Base-by-base conservation (phyloP, 2,113 vertebrate genomes). In the Scomber colias region DNA sequence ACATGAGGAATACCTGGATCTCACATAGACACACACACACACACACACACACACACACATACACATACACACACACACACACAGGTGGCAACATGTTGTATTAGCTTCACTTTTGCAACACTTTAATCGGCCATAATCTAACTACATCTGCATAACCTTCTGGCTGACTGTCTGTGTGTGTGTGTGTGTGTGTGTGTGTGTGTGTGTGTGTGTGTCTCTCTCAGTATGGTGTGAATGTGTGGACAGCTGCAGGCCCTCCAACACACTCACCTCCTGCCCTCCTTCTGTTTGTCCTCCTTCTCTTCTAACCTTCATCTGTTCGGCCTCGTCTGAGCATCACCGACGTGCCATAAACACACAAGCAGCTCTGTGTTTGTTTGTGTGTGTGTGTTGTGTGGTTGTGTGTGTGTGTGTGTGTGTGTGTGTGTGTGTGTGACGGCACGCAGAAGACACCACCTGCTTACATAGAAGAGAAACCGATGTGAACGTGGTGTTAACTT, bases 201-300 rank as follows among this genome's bases (percentile, higher is more conserved):
- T 40, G 45, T 65, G 61, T 63, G 21, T 59, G 57, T 30, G 44
- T 50, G 68, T 64, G 3, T 51, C 13, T 67, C 51, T 87, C 48
- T 40, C 84, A 67, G 56, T 68, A 11, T 64, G 31, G 78, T 88
- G 89, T 89, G 75, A 87, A 17, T 83, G 86, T 77, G 85, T 90
- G 87, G 61, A 82, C 91, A 93, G 91, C 89, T 93, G 89, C 46
- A 63, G 74, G 54, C n/a, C 54, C 16, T 27, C 24, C 31, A 14
- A 63, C 59, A 21, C 64, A 74, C 73, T 77, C 82, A 57, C 71
- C 67, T 79, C 79, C 80, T 71, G 69, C 50, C 67, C 72, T 51
- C 69, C 69, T 57, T 60, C 27, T 78, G 76, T 84, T 64, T 78
- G 50, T 21, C 48, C 71, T 67, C 45, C 17, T 15, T 64, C 53